phyloP scores from a whole-genome alignment of 2,888 invertebrate species.

The Allacma fusca region DNA sequence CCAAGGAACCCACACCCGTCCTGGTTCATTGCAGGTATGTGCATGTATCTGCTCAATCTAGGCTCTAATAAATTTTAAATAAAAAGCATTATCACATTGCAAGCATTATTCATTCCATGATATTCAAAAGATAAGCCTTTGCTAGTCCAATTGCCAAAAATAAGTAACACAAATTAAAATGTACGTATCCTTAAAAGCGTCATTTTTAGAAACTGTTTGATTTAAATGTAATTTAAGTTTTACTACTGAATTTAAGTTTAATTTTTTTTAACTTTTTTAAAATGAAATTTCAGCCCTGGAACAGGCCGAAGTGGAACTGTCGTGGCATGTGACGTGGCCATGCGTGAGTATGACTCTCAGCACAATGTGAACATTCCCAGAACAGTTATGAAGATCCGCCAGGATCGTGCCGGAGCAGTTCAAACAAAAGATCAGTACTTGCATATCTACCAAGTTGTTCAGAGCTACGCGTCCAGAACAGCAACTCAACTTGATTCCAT shows the following conservation, averaged over 20 bases:
- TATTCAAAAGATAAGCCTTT: too few species aligned
- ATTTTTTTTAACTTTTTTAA: too few species aligned
- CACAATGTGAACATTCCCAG: constrained; percentile 85
- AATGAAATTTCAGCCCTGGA: constrained; percentile 74
- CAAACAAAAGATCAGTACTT: constrained; percentile 91
- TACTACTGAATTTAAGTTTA: too few species aligned
- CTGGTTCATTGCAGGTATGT: constrained; percentile 76
- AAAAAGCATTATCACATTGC: too few species aligned
- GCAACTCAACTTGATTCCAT: constrained; percentile 56
- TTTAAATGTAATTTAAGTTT: too few species aligned
- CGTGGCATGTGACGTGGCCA: constrained; percentile 84
- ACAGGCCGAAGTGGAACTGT: constrained; percentile 89
- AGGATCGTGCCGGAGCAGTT: constrained; percentile 87
- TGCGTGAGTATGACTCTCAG: constrained; percentile 84
- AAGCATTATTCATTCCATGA: too few species aligned
- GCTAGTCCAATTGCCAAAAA: too few species aligned
- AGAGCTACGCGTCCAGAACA: constrained; percentile 50
- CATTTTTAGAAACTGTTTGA: too few species aligned
- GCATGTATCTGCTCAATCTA: neutral
- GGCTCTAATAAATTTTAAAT: neutral
- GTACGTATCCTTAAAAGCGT: too few species aligned
- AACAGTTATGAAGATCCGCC: constrained; percentile 81
- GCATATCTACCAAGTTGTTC: constrained; percentile 84
- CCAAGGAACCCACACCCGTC: constrained; percentile 73
- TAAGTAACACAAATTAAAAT: too few species aligned